Conservation (phyloP, 2,797 vertebrate genomes). For the Austrolebias charrua region DNA sequence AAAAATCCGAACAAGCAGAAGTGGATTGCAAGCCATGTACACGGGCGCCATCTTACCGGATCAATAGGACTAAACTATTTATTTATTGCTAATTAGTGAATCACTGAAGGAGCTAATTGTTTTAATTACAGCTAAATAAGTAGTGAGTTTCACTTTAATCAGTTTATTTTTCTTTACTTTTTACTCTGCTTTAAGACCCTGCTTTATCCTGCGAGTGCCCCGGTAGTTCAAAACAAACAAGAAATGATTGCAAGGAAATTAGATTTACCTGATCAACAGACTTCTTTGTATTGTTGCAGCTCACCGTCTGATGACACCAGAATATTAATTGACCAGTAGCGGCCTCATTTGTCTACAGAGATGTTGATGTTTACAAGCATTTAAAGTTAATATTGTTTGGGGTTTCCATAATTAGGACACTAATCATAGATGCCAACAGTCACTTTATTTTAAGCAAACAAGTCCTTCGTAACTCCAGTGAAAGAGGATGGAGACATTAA, state of each 20-base stretch:
- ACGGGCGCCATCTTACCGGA: too few species aligned
- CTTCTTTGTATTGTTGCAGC: neutral
- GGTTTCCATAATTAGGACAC: constrained; percentile 21
- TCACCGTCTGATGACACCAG: neutral
- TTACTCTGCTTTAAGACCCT: neutral
- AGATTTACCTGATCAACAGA: neutral
- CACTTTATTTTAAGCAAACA: constrained; percentile 8
- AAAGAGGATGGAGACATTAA: constrained; percentile 14
- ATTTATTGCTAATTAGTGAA: too few species aligned
- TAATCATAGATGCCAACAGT: constrained; percentile 21
- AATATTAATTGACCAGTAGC: neutral
- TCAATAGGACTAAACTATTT: too few species aligned
- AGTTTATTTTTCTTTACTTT: neutral
- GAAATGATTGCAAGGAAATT: neutral
- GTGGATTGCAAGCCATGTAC: too few species aligned
- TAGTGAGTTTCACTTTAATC: neutral
- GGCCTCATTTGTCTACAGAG: constrained; percentile 12
- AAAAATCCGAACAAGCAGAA: too few species aligned
- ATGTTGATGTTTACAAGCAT: constrained; percentile 7
- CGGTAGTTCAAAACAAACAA: neutral
- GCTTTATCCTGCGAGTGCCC: neutral
- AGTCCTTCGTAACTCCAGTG: constrained; percentile 6
- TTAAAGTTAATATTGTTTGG: constrained; percentile 14
- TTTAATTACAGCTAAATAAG: neutral
- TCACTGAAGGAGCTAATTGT: neutral